Evolutionary conservation across 2,888 invertebrate species (phyloP), one percentile per base, ranked within the genome.

Genomic region (Pandemis heparana): DNA sequence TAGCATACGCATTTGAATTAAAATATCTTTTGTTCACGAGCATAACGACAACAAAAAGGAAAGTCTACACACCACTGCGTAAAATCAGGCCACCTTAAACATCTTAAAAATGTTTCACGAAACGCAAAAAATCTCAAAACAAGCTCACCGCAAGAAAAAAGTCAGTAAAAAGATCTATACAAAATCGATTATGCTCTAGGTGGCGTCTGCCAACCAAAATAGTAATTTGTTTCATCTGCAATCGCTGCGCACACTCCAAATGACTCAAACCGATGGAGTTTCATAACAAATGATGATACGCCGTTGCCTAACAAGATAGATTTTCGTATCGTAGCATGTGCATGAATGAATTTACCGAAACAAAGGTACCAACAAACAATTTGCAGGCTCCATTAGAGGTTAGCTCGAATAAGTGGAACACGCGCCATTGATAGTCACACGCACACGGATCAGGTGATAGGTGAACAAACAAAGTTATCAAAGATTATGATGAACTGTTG

Each of bases 301-400:
- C 74, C 75, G 81, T 93, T 93, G 89, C 91, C 76, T 89, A 91
- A 92, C 88, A 88, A 89, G 90, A 90, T 85, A 77, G 78, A 88
- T 90, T 87, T 87, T 85, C 87, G 85, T 80, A 83, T 87, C 74
- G 74, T 78, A 74, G 76, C 81, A 77, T 86, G 83, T 82, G 82
- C 82, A 83, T 89, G 87, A 89, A 89, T 89, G 88, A 87, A 85
- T 84, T 83, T 83, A 80, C 80, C 85, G 86, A 89, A 90, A 91
- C 91, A 92, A 91, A 91, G 87, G 84, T 80, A 87, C 56, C 56
- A 23, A 56, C 83, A 84, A 88, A 91, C 88, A 88, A 90, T 91
- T 90, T 90, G 91, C 86, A 82, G 82, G 81, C 76, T 81, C 84
- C 85, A 88, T 89, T 89, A 86, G 82, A 81, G 76, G 77, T 83